phyloP scores from a whole-genome alignment of 2,797 vertebrate genomes.

The Petrocephalus schoutedeni region DNA sequence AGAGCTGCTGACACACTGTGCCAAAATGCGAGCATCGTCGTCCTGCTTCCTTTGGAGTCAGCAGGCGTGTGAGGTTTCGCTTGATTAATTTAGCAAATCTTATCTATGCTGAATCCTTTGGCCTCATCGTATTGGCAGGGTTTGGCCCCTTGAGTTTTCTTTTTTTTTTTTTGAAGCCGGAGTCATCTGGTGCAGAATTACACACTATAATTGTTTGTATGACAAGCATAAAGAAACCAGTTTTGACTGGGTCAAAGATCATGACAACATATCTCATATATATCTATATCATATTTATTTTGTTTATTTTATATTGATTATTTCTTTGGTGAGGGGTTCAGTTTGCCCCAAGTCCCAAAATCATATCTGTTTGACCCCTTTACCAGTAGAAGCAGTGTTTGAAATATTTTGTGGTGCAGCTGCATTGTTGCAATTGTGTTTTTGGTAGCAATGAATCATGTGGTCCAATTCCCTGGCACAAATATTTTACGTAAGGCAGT shows the following conservation, averaged over 20 bases:
- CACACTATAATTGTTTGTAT: too few species aligned
- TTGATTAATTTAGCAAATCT: conserved; percentile 11
- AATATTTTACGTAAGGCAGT: not conserved
- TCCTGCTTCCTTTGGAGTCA: not conserved
- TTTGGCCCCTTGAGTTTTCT: not conserved
- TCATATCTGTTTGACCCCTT: not conserved
- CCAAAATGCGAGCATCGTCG: conserved; percentile 12
- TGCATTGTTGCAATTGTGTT: not conserved
- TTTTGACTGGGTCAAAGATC: too few species aligned
- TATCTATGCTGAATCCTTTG: not conserved
- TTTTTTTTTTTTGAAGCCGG: not conserved
- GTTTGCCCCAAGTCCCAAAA: not conserved
- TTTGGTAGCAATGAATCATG: not conserved
- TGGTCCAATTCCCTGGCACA: not conserved
- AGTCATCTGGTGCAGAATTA: not conserved
- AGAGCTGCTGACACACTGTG: conserved; percentile 11
- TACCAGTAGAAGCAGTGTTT: not conserved
- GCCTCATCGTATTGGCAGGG: not conserved
- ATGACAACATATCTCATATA: too few species aligned
- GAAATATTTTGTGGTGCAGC: not conserved
- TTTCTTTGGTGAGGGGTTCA: not conserved
- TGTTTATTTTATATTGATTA: not conserved
- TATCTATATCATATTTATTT: not conserved
- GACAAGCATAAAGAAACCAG: too few species aligned
- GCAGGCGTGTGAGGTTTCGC: not conserved